Percentiles rank a stretch among this genome's conserved stretches.
These are phyloP conservation scores for Sorex araneus DNA, from an alignment of 2,113 vertebrate species.

Conservation along the genomic window DNA sequence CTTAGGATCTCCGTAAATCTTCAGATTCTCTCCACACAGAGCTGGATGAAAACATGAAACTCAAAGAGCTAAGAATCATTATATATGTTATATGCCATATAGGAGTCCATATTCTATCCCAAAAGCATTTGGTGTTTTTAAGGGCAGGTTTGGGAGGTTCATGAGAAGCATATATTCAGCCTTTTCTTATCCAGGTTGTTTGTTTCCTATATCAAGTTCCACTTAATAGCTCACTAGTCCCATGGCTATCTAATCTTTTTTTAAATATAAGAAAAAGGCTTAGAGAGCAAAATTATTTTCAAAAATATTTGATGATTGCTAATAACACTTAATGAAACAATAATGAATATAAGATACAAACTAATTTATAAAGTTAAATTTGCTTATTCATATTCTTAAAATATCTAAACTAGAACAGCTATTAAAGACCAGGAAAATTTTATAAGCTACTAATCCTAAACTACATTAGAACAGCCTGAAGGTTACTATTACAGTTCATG, in stretches of 20 bases:
- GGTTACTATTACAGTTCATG: constrained; percentile 25
- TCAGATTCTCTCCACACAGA: background rate
- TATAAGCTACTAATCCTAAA: constrained; percentile 34
- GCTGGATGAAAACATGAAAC: constrained; percentile 14
- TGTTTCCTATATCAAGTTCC: background rate
- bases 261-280: background rate
- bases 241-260: background rate
- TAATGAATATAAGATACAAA: constrained; percentile 23
- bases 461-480: background rate
- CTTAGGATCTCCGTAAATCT: background rate
- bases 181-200: background rate
- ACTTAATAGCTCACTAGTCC: background rate
- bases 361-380: background rate
- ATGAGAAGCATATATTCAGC: background rate
- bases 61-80: constrained; percentile 37
- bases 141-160: background rate
- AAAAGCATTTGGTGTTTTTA: background rate
- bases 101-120: background rate
- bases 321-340: constrained; percentile 43
- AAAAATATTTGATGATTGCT: constrained; percentile 43
- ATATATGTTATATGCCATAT: background rate
- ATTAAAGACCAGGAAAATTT: constrained; percentile 16
- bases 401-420: background rate
- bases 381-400: background rate
- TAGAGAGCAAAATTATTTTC: constrained; percentile 45